phyloP scores from a whole-genome alignment of 92 coral and sea anemone species.

The Epizoanthus ramosus region DNA sequence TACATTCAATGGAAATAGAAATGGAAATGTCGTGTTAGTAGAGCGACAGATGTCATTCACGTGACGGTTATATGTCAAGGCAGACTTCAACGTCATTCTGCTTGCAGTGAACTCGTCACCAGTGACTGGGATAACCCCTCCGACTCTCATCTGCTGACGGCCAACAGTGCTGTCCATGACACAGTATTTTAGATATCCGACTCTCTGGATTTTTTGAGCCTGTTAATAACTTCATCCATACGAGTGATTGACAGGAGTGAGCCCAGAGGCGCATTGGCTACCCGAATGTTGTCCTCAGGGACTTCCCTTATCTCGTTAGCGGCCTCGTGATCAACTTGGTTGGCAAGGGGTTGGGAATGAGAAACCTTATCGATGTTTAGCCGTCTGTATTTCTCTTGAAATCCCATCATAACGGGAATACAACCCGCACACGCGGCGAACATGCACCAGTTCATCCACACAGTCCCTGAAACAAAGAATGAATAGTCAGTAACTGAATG shows the following conservation, averaged over 20 bases:
- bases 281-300: slow-evolving; percentile 33
- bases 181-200: slow-evolving; percentile 51
- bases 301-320: slow-evolving; percentile 33
- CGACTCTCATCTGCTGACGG: background rate
- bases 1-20: no score
- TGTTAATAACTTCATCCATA: slow-evolving; percentile 66
- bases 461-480: slow-evolving; percentile 70
- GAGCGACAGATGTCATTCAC: no score
- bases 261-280: slow-evolving; percentile 45
- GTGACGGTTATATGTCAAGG: background rate
- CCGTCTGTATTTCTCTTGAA: slow-evolving; percentile 93
- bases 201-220: slow-evolving; percentile 64
- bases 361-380: slow-evolving; percentile 72
- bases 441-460: slow-evolving; percentile 99
- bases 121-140: no score
- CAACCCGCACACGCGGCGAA: slow-evolving; percentile 98
- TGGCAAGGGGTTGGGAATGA: slow-evolving; percentile 25
- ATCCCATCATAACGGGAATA: slow-evolving; percentile 89
- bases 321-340: slow-evolving; percentile 33
- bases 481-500: background rate
- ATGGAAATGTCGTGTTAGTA: no score
- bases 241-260: slow-evolving; percentile 65
- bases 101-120: no score
- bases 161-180: background rate
- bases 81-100: background rate